phyloP scores from a whole-genome alignment of 2,888 invertebrate genomes.

The Orthosia incerta region DNA sequence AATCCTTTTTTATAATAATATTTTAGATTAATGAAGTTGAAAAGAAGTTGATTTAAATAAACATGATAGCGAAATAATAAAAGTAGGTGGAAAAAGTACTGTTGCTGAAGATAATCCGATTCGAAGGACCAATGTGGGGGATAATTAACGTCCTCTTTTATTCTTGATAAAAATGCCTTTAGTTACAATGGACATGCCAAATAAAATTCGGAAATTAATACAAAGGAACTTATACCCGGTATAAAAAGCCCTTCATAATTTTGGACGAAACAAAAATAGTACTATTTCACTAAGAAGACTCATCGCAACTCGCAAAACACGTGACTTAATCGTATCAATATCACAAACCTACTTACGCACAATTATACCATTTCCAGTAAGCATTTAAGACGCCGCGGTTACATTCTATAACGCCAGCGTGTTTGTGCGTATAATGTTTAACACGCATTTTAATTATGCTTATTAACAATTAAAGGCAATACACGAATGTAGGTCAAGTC shows the following conservation, averaged over 20 bases:
- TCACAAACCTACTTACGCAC: background rate
- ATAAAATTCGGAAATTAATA: too few relatives aligned
- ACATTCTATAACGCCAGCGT: constrained; percentile 58
- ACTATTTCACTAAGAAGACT: background rate
- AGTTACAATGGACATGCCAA: too few relatives aligned
- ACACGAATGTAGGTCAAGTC: constrained; percentile 89
- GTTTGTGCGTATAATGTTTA: constrained; percentile 76
- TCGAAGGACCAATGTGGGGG: too few relatives aligned
- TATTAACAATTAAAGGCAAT: constrained; percentile 91
- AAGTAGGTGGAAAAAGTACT: background rate
- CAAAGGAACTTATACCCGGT: too few relatives aligned
- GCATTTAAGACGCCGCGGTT: constrained; percentile 40
- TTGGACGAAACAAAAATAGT: background rate
- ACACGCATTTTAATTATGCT: constrained; percentile 90
- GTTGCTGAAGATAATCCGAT: too few relatives aligned
- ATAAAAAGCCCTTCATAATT: background rate
- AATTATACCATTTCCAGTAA: constrained; percentile 46
- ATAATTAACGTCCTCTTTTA: too few relatives aligned
- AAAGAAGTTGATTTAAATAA: background rate
- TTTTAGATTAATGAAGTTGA: background rate
- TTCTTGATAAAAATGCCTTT: too few relatives aligned
- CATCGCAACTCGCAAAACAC: background rate
- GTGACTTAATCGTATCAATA: constrained; percentile 22
- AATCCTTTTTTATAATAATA: constrained; percentile 7
- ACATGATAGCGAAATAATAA: background rate